Conservation (phyloP, 1,140 invertebrate genomes). For the Danaus melanippus region DNA sequence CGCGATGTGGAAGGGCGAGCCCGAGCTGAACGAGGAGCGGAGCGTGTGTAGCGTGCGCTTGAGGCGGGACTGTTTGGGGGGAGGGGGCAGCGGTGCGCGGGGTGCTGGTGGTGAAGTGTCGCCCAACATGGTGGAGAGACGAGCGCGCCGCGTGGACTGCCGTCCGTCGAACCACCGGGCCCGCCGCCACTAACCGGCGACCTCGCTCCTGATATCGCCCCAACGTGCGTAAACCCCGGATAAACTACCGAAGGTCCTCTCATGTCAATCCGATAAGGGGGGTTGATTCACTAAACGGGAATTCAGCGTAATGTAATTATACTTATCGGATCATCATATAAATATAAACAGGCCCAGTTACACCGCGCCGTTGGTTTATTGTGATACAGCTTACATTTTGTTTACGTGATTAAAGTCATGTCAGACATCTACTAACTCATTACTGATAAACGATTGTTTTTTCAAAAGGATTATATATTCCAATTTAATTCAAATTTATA, state of each 20-base stretch:
- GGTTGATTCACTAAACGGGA: constrained; percentile 7
- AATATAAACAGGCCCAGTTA: too few species aligned
- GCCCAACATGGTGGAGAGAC: constrained; percentile 43
- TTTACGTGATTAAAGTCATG: too few species aligned
- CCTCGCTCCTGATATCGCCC: constrained; percentile 41
- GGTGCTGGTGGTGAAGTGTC: constrained; percentile 27
- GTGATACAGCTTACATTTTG: too few species aligned
- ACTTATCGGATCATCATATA: constrained; percentile 15
- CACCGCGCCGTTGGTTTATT: too few species aligned
- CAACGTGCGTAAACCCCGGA: constrained; percentile 41
- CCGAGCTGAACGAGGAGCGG: constrained; percentile 60
- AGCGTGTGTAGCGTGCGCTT: constrained; percentile 57
- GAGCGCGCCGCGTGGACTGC: constrained; percentile 48
- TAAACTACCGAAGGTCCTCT: constrained; percentile 41
- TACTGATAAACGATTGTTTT: too few species aligned
- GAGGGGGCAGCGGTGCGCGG: constrained; percentile 18
- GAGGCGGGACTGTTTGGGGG: constrained; percentile 42
- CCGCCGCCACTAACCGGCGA: constrained; percentile 20
- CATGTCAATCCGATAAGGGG: constrained; percentile 18
- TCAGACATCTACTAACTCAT: too few species aligned
- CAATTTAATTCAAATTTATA: too few species aligned
- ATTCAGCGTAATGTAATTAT: constrained; percentile 19
- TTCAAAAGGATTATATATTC: too few species aligned
- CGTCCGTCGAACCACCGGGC: constrained; percentile 22
- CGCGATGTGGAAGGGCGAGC: constrained; percentile 62